These are phyloP conservation scores for Bruchidius siliquastri DNA, from an alignment of 2,888 invertebrate species.

Conservation along the genomic window DNA sequence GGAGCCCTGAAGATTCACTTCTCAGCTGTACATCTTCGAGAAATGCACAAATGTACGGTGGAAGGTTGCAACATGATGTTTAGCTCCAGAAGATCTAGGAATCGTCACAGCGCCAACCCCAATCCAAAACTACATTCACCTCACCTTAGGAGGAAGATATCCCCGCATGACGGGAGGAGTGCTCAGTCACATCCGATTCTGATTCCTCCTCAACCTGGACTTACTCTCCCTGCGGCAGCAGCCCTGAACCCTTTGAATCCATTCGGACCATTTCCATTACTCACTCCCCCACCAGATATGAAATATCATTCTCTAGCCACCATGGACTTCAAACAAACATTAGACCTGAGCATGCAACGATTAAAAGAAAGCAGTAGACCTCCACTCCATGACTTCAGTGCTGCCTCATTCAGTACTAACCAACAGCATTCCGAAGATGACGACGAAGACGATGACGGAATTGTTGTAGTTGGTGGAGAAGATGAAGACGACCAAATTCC, in stretches of 20 bases:
- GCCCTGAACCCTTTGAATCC: slow-evolving; percentile 68
- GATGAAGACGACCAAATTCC: slow-evolving; percentile 36
- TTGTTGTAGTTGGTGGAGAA: slow-evolving; percentile 69
- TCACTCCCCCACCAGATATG: slow-evolving; percentile 66
- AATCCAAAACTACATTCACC: slow-evolving; percentile 97
- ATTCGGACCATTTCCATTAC: slow-evolving; percentile 72
- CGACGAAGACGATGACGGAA: slow-evolving; percentile 74
- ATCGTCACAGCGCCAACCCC: slow-evolving; percentile 96
- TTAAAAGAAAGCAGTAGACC: slow-evolving; percentile 48
- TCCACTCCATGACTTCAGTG: slow-evolving; percentile 34
- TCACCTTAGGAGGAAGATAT: slow-evolving; percentile 87
- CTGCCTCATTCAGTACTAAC: slow-evolving; percentile 32
- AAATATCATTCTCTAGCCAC: slow-evolving; percentile 57
- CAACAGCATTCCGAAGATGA: slow-evolving; percentile 50
- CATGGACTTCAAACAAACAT: slow-evolving; percentile 61
- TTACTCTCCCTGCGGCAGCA: slow-evolving; percentile 54
- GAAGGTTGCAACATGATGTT: slow-evolving; percentile 99
- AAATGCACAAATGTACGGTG: slow-evolving; percentile 99
- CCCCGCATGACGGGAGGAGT: slow-evolving; percentile 88
- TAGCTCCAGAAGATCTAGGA: slow-evolving; percentile 90
- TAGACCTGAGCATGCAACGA: slow-evolving; percentile 55
- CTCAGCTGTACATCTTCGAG: slow-evolving; percentile 95
- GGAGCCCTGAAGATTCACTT: slow-evolving; percentile 99
- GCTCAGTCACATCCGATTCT: slow-evolving; percentile 80
- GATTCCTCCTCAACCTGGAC: slow-evolving; percentile 66